Evolutionary conservation across 2,113 vertebrate species (phyloP), one percentile per base, ranked within the genome.

Genomic region (Shinisaurus crocodilurus): DNA sequence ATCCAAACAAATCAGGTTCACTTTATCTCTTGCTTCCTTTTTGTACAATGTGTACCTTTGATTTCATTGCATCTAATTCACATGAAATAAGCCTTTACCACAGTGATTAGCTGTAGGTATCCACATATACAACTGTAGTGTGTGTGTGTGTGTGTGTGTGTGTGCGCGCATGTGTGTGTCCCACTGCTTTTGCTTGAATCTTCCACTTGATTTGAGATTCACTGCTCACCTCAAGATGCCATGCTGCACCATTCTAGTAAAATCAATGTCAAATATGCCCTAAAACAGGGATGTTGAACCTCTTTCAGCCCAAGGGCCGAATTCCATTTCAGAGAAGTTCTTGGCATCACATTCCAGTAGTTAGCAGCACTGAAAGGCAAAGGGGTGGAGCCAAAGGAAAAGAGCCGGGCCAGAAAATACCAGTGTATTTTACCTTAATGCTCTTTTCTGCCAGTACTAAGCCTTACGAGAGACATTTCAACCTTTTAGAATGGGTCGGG

Each of bases 1-100:
- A 1, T 43, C 60, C 34, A 92, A 67, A 80, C 10, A 89, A 92
- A 90, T 69, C 3, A 45, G 34, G 5, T 86, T 95, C 23, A 37
- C 7, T 60, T 90, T 0, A 1, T 90, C 10, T 88, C 91, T 82
- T 23, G 18, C 6, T 91, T 3, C 3, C 1, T 82, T 50, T 32
- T 85, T 13, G 20, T 69, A 67, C 54, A 29, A 43, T 29, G 45
- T 43, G 50, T 60, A 72, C 0, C 34, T 80, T 65, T 80, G 18
- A 27, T 43, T 87, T 86, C 1, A 12, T 77, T 54, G 13, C 2
- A 32, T 90, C 90, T 81, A 84, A 1, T 81, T 94, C 65, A 54
- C 40, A 76, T 86, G 18, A 3, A 81, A n/a, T 27, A 10, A 1
- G 27, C 0, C 25, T 87, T 50, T 54, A 69, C 2, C 89, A 72